Base-by-base conservation (phyloP, 1,140 invertebrate species). In the Hypothenemus hampei region DNA sequence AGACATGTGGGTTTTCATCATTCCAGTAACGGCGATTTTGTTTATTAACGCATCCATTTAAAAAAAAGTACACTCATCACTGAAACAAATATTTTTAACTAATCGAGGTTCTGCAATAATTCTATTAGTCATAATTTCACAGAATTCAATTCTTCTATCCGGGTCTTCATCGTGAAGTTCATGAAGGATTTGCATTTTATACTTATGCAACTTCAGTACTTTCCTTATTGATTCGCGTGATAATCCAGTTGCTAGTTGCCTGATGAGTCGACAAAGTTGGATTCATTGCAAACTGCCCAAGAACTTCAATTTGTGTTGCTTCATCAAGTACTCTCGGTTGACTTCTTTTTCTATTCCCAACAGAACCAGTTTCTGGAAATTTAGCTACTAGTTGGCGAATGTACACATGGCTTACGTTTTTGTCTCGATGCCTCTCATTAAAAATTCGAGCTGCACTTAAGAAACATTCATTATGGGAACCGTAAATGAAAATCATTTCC, bases 61-160 rank as follows among this genome's bases (percentile, higher is more conserved):
- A 63, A 68, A 65, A 39, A n/a, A n/a, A n/a, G 48, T 65, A 22
- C 51, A 59, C 56, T 68, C 44, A 31, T 65, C 59, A 49, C 51
- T 58, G 45, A 68, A 67, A 29, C 56, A 53, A 37, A 67, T 63
- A 35, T 59, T 65, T 36, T 57, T 64, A 15, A 55, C 13, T 45
- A 66, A 54, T 43, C 41, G 3, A 18, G 54, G 52, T 50, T 67
- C 47, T 35, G 21, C 43, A 45, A 59, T 56, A 39, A 57, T 60
- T 49, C 33, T 57, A 35, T 54, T 4, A n/a, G 36, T 36, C 29
- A 59, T 53, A 18, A 44, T 16, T 59, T 54, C 36, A 49, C 50
- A 54, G 44, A 59, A 54, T 8, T 54, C 0, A 33, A 59, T 53
- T 26, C 39, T 8, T 49, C 50, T 3, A 33, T 54, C 36, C 18